Evolutionary conservation across 1,140 invertebrate genomes (phyloP).

Genomic region (Dendroctonus valens): DNA sequence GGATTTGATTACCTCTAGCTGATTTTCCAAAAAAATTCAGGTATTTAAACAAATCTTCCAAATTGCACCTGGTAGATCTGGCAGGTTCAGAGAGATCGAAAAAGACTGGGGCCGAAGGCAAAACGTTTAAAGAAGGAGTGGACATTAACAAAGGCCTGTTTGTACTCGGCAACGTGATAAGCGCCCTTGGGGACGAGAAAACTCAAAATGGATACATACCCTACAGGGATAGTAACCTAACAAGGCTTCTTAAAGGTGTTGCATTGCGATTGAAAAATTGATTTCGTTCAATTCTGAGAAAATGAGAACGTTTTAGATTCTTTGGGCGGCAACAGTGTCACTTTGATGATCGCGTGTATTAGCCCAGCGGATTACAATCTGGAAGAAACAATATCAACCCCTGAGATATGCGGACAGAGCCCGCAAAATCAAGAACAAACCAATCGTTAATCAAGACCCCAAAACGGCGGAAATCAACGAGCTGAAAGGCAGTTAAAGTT

Average conservation of each 20-base stretch:
- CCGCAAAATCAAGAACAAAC: slow-evolving; percentile 89
- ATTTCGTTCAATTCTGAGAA: too few species aligned
- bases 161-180: slow-evolving; percentile 91
- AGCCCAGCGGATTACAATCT: slow-evolving; percentile 88
- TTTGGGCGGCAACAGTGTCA: slow-evolving; percentile 72
- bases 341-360: slow-evolving; percentile 91
- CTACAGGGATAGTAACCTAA: slow-evolving; percentile 83
- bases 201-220: slow-evolving; percentile 58
- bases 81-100: slow-evolving; percentile 92
- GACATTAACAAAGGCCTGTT: slow-evolving; percentile 92
- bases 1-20: neutral
- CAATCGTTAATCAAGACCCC: slow-evolving; percentile 85
- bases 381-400: slow-evolving; percentile 86
- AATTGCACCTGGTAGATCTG: slow-evolving; percentile 87
- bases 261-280: slow-evolving; percentile 5
- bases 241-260: slow-evolving; percentile 80
- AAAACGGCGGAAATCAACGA: slow-evolving; percentile 66
- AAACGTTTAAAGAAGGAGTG: slow-evolving; percentile 89
- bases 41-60: slow-evolving; percentile 68
- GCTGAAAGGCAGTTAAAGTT: slow-evolving; percentile 66
- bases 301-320: slow-evolving; percentile 5
- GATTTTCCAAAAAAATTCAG: slow-evolving; percentile 50
- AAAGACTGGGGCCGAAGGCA: slow-evolving; percentile 87
- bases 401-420: slow-evolving; percentile 89
- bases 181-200: slow-evolving; percentile 72